Base-by-base conservation (phyloP, 1,140 invertebrate genomes). In the Macrosteles quadrilineatus region DNA sequence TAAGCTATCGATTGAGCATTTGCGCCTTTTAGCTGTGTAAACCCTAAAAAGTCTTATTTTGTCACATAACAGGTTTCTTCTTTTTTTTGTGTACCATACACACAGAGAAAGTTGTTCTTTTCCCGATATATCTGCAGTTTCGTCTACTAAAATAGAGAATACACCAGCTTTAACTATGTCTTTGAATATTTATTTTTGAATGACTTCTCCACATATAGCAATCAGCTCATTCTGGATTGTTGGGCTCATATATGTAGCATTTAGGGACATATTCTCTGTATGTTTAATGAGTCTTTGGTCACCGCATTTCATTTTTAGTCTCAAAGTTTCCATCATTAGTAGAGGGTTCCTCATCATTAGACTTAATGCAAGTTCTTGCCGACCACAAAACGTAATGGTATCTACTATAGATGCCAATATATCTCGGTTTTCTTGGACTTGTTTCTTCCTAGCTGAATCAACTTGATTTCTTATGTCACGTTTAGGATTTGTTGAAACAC, bases 211-310 rank as follows among this genome's bases (percentile, higher is more conserved):
- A 55, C 50, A 55, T 12, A 55, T 55, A 6, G 6, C 50, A 55
- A 55, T 55, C 6, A 55, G 50, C 6, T 55, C 50, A 55, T 55
- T 55, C 19, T 55, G 50, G 21, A 55, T 55, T 55, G 50, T 55
- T 9, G 50, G 50, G 21, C 50, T 55, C 14, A 55, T 11, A 55
- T 55, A 55, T 11, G 50, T 12, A 55, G 50, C 50, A 55, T 55
- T 55, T 55, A 23, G 19, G 19, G 11, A 12, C 23, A 55, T 55
- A 19, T 55, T 55, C 11, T 55, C 11, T 55, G 50, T 12, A 23
- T 55, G 50, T 9, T 6, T 11, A 11, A 23, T 55, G 6, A 55
- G 21, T 23, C 19, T 55, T 55, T 55, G 6, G 50, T 23, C 50
- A 11, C 14, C 50, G 23, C 14, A 55, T 55, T 55, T 6, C 23